A percentile compares a stretch with the other conserved stretches of the same genome.
phyloP scores from a whole-genome alignment of 2,113 vertebrate species.

The Psittacus erithacus region DNA sequence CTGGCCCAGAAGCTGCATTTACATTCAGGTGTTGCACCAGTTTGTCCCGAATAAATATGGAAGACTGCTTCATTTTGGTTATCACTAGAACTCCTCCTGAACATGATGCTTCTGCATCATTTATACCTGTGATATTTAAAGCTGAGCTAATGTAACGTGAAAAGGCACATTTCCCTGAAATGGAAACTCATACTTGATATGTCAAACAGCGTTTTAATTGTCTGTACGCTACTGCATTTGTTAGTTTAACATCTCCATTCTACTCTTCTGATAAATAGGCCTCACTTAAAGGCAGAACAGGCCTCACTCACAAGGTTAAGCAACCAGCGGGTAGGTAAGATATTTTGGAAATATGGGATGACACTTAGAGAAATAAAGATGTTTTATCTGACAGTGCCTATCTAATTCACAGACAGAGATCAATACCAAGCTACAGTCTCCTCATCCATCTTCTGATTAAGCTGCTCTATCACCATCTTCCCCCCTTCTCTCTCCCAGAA shows the following conservation, averaged over 20 bases:
- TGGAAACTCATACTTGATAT: background rate
- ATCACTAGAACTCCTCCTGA: background rate
- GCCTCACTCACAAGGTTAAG: background rate
- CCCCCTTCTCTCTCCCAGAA: background rate
- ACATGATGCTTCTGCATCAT: background rate
- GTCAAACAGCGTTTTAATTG: background rate
- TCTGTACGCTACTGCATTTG: background rate
- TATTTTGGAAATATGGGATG: background rate
- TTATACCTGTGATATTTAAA: background rate
- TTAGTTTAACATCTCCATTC: background rate
- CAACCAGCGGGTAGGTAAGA: background rate
- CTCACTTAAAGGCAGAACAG: background rate
- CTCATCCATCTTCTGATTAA: conserved; percentile 43
- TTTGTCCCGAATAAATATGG: background rate
- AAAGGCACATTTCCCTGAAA: background rate
- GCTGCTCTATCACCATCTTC: background rate
- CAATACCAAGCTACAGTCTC: background rate
- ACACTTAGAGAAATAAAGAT: background rate
- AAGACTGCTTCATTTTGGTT: background rate
- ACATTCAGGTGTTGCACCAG: background rate
- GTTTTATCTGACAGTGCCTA: background rate
- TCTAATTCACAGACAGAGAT: conserved; percentile 29
- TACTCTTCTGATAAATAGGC: background rate
- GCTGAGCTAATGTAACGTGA: background rate
- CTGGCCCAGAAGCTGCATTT: background rate